A percentile compares a stretch with the other conserved stretches of the same genome.
Evolutionary conservation across 2,888 invertebrate species (phyloP).

Genomic region (Rambutsinella grinnellia): DNA sequence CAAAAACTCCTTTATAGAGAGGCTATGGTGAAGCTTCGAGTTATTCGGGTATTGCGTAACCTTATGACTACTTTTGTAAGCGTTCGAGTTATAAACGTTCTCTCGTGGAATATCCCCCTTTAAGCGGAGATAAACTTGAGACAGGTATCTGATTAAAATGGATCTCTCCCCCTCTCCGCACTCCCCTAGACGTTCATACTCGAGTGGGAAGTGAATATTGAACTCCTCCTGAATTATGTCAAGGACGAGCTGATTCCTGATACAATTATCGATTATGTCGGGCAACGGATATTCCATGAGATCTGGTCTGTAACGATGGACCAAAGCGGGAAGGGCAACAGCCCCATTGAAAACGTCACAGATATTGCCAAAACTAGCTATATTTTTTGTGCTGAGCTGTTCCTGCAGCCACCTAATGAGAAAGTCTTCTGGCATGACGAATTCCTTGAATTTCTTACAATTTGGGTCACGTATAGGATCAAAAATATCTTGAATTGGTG

Average conservation of each 20-base stretch:
- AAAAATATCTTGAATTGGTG: conserved; percentile 64
- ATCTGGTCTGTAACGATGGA: conserved; percentile 63
- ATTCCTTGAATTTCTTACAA: conserved; percentile 22
- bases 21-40: conserved; percentile 50
- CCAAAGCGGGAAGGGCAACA: conserved; percentile 48
- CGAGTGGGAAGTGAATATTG: conserved; percentile 48
- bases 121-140: conserved; percentile 59
- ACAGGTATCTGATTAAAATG: conserved; percentile 51
- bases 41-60: conserved; percentile 43
- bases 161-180: conserved; percentile 31
- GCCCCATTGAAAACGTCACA: conserved; percentile 59
- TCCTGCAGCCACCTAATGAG: conserved; percentile 59
- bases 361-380: conserved; percentile 42
- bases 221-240: conserved; percentile 63
- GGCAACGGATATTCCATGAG: conserved; percentile 61
- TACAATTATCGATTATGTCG: conserved; percentile 49
- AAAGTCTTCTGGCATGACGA: conserved; percentile 51
- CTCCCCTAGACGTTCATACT: conserved; percentile 33
- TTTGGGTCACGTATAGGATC: conserved; percentile 46
- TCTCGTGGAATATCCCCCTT: conserved; percentile 58
- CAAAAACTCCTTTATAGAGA: conserved; percentile 52
- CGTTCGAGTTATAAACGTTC: background rate
- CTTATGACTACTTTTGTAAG: background rate
- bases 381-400: conserved; percentile 34
- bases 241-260: conserved; percentile 61